Evolutionary conservation across 2,113 vertebrate species (phyloP).

Genomic region (Mus musculus): GRCm39 chr17:27424001-27424500

Average conservation of each 20-base stretch:
- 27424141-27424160: neutral
- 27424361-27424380: neutral
- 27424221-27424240: fast-evolving
- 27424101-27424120: neutral
- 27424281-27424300: too few relatives aligned
- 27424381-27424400: neutral
- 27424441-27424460: neutral
- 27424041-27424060: neutral
- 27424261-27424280: neutral
- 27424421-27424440: neutral
- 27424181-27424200: neutral
- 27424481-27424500: neutral
- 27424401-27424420: neutral
- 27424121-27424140: neutral
- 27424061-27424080: too few relatives aligned
- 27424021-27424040: neutral
- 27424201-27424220: neutral
- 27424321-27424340: neutral
- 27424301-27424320: neutral
- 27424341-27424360: neutral
- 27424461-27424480: neutral
- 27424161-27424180: neutral
- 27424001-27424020: too few relatives aligned
- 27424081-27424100: neutral
- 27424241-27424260: neutral